Evolutionary conservation across 2,797 vertebrate species (phyloP).

Genomic region (Pipistrellus pygmaeus): DNA sequence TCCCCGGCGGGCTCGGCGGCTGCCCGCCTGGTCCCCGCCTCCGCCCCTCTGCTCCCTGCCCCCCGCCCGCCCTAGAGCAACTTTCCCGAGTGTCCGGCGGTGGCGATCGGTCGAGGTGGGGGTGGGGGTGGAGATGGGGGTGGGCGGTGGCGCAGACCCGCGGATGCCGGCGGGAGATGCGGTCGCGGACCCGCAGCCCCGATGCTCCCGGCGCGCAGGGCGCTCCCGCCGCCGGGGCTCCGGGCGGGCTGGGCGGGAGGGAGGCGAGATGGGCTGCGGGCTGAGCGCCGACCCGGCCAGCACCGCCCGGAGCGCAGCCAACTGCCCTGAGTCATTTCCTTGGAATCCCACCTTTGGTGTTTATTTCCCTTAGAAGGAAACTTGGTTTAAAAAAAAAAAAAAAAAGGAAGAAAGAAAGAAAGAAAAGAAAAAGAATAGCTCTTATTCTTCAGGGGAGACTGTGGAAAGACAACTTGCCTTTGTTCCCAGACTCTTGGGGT

Average conservation of each 20-base stretch:
- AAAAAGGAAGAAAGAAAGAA: constrained; percentile 78
- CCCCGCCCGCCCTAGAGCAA: constrained; percentile 70
- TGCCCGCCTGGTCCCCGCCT: constrained; percentile 71
- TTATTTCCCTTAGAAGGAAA: constrained; percentile 94
- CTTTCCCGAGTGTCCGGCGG: constrained; percentile 67
- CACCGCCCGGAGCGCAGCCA: constrained; percentile 62
- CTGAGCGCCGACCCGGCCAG: constrained; percentile 67
- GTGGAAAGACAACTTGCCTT: constrained; percentile 86
- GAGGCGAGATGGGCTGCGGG: constrained; percentile 49
- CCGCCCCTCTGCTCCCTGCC: constrained; percentile 71
- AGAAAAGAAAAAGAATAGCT: constrained; percentile 88
- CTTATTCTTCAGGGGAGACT: constrained; percentile 81
- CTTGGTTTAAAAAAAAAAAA: constrained; percentile 83
- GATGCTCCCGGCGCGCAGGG: not conserved
- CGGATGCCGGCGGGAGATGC: not conserved
- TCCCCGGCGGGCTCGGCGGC: constrained; percentile 62
- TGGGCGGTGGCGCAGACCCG: not conserved
- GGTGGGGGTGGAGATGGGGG: not conserved
- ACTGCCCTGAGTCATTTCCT: constrained; percentile 91
- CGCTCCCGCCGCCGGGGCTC: constrained; percentile 9
- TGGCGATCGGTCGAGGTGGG: not conserved
- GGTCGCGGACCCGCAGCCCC: not conserved
- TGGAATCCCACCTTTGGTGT: constrained; percentile 95
- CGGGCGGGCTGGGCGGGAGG: not conserved
- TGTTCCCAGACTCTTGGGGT: constrained; percentile 86